Base-by-base conservation (phyloP, 2,888 invertebrate genomes). In the Pediacus dermestoides region DNA sequence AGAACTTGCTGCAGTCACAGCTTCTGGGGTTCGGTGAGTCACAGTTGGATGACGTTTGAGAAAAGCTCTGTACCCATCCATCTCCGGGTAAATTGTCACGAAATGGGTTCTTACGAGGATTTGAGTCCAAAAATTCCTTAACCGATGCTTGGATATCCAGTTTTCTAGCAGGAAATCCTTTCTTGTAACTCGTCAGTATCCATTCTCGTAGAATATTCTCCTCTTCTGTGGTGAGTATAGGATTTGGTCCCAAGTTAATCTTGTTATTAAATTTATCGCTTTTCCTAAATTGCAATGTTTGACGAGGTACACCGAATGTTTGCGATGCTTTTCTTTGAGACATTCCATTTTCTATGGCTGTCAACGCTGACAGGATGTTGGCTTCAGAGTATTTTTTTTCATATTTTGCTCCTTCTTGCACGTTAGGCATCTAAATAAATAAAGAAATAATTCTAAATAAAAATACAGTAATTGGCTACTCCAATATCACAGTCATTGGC, bases 1-100 rank as follows among this genome's bases (percentile, higher is more conserved):
- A 10, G 51, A 43, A 35, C 52, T 52, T 2, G 55, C 47, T 22
- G 37, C 30, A 16, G 51, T 52, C 1, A 55, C 50, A 28, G 42
- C 50, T 30, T 57, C 53, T 3, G 35, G 27, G 2, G 45, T 50
- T 30, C 52, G n/a, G 6, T n/a, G 3, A 2, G 30, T 4, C 4
- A 42, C 13, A 9, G 12, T n/a, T 12, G 30, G 30, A 23, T 42
- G 39, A 13, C 39, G 28, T 26, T 34, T 32, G 13, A 42, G 30
- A 42, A 42, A 42, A 16, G 37, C 34, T 2, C 12, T 28, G 9
- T 27, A n/a, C 3, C 4, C 25, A 9, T 12, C 16, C 16, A 4
- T 3, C 15, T 2, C 37, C 22, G 18, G 31, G 11, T 1, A n/a
- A 11, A 10, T 30, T 35, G 15, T 38, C 22, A 8, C 23, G 10